These are phyloP conservation scores for Stenoptilia bipunctidactyla DNA, from an alignment of 2,888 invertebrate species.

Conservation along the genomic window DNA sequence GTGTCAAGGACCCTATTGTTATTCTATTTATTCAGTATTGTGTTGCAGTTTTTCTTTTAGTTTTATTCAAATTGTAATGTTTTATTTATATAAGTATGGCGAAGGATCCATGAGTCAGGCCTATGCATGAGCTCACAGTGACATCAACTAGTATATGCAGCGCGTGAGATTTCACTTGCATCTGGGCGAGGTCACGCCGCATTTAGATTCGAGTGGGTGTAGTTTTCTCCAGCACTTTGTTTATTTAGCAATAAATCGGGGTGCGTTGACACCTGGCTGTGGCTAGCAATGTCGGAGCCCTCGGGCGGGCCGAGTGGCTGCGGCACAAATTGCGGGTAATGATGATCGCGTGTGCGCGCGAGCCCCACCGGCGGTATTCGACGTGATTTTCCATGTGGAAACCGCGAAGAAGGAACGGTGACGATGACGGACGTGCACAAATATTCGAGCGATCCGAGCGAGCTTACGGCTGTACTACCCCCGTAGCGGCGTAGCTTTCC, in stretches of 20 bases:
- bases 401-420: slow-evolving; percentile 11
- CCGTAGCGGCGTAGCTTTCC: slow-evolving; percentile 47
- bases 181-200: not conserved
- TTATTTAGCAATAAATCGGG: slow-evolving; percentile 14
- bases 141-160: not conserved
- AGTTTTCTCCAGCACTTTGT: not conserved
- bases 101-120: not conserved
- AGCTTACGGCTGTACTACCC: slow-evolving; percentile 47
- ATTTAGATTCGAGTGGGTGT: not conserved
- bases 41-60: too few relatives aligned
- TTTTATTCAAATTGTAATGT: too few relatives aligned
- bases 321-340: slow-evolving; percentile 9
- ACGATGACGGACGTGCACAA: slow-evolving; percentile 11
- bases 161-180: slow-evolving; percentile 9
- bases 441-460: slow-evolving; percentile 29
- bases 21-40: not conserved
- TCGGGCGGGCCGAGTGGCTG: not conserved
- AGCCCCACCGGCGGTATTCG: slow-evolving; percentile 17
- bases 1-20: not conserved
- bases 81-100: not conserved
- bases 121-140: slow-evolving; percentile 1
- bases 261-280: slow-evolving; percentile 14
- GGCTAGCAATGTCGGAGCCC: not conserved
- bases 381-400: slow-evolving; percentile 25
- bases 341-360: slow-evolving; percentile 33